These are phyloP conservation scores for Pomatostomus ruficeps DNA, from an alignment of 2,113 vertebrate genomes.

Conservation along the genomic window DNA sequence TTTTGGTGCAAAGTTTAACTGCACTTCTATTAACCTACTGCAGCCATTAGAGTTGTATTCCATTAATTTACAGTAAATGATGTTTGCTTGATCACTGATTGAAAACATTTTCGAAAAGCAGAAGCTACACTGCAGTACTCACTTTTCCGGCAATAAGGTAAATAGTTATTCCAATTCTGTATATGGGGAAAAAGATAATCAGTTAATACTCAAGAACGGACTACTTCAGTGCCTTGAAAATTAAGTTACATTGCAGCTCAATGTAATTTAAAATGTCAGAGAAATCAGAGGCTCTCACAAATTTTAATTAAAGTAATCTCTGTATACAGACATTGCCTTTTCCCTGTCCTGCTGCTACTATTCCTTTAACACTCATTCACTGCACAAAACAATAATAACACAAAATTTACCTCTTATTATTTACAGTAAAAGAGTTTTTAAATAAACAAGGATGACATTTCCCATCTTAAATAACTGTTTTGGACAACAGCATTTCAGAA, in stretches of 20 bases:
- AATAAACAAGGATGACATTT: not conserved
- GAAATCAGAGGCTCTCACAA: slow-evolving; percentile 3
- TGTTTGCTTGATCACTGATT: not conserved
- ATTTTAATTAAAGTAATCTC: slow-evolving; percentile 47
- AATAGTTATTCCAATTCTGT: not conserved
- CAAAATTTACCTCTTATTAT: not conserved
- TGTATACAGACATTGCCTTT: not conserved
- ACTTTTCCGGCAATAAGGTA: not conserved
- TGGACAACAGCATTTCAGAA: not conserved
- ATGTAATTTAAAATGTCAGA: slow-evolving; percentile 6
- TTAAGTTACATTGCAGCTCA: slow-evolving; percentile 23
- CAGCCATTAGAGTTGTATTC: not conserved
- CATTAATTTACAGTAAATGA: not conserved
- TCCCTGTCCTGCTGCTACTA: not conserved
- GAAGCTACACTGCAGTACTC: not conserved
- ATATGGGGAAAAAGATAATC: not conserved
- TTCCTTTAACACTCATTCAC: not conserved
- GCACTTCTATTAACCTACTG: not conserved
- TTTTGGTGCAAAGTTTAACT: not conserved
- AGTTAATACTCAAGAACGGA: not conserved
- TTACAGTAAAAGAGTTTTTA: not conserved
- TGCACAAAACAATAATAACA: not conserved
- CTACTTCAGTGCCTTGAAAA: slow-evolving; percentile 16
- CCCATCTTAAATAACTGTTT: not conserved
- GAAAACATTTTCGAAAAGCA: not conserved